Base-by-base conservation (phyloP, 2,888 invertebrate species). In the Lycophotia porphyrea region DNA sequence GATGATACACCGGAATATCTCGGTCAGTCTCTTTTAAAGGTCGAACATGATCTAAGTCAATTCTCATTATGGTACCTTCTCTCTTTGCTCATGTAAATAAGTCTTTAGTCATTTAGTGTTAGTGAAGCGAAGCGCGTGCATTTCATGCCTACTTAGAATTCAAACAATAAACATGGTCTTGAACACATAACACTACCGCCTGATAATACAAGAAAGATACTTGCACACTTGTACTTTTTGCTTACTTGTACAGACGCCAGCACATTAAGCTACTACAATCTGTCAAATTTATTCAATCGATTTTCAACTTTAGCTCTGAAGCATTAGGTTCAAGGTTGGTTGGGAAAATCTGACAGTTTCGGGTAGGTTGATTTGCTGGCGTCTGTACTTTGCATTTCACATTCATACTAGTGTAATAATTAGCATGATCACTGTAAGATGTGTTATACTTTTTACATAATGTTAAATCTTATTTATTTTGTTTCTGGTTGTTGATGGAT, bases 101-200 rank as follows among this genome's bases (percentile, higher is more conserved):
- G 27, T 7, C 55, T 70, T 21, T 34, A 34, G 21, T 31, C 15
- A n/a, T 44, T 65, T 34, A 69, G 8, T 42, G 39, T 55, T n/a
- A 24, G 2, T 64, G 39, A 34, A 42, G 18, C 24, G 21, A 42
- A 11, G 5, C 21, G 34, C 55, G 24, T 42, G 34, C 63, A 36
- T n/a, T 49, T 60, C 7, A 68, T 13, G 21, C 36, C 58, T 79
- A 60, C 61, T 67, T 75, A 69, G 42, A 76, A 82, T 65, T 60
- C 49, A 49, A 82, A 76, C 42, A 76, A 64, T 76, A 76, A 82
- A 81, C 60, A 74, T 18, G 58, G 21, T 31, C 27, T 44, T 44
- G 36, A 75, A 75, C 76, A 75, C 36, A 39, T 44, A 52, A 44
- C 60, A 60, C 34, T 74, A 66, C 73, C 36, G 21, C 52, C 18